phyloP scores from a whole-genome alignment of 2,113 vertebrate genomes.

The Ciconia maguari region DNA sequence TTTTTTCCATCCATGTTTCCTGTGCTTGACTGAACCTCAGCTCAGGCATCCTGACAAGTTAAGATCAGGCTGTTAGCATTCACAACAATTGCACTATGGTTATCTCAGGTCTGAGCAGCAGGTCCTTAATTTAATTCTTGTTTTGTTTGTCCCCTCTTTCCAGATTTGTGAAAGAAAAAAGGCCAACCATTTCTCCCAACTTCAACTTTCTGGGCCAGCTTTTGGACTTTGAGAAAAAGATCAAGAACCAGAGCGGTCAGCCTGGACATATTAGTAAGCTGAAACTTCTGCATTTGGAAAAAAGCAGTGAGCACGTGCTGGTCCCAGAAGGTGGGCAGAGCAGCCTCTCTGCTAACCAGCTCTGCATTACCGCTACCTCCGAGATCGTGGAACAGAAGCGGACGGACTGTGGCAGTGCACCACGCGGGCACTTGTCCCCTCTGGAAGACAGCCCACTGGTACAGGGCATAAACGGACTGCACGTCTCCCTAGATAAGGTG shows the following conservation, averaged over 20 bases:
- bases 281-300: constrained; percentile 74
- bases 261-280: constrained; percentile 66
- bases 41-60: background rate
- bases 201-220: constrained; percentile 85
- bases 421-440: background rate
- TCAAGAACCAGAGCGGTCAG: constrained; percentile 75
- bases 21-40: background rate
- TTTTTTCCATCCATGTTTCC: background rate
- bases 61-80: background rate
- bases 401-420: background rate
- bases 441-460: constrained; percentile 75
- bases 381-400: constrained; percentile 42
- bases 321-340: constrained; percentile 27
- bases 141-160: background rate
- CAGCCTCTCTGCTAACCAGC: background rate
- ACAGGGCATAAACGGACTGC: constrained; percentile 81
- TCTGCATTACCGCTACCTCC: constrained; percentile 40
- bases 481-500: constrained; percentile 75
- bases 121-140: background rate
- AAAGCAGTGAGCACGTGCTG: constrained; percentile 20
- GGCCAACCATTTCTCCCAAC: constrained; percentile 84
- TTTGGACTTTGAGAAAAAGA: constrained; percentile 93
- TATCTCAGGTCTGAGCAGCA: background rate
- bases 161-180: constrained; percentile 85
- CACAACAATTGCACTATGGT: background rate